Base-by-base conservation (phyloP, 64 coral and sea anemone species). In the Montipora cactus region DNA sequence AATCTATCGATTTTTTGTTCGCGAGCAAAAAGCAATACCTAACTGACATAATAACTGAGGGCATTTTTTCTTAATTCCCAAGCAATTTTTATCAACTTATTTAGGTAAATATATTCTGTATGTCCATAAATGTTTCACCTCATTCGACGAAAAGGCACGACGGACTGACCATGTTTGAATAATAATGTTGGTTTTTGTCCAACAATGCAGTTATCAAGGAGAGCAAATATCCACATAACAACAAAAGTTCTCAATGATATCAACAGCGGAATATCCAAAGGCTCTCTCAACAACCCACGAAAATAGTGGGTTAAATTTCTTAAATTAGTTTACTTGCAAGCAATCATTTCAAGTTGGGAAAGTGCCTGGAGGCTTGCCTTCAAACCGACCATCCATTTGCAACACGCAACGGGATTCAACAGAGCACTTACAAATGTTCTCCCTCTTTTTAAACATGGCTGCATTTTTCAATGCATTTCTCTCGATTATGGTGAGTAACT, bases 191-290 rank as follows among this genome's bases (percentile, higher is more conserved):
- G 7, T 48, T 50, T 8, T 8, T 16, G 47, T 68, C 62, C 21
- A 44, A 50, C 82, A 86, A 50, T 71, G 48, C 66, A n/a, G n/a
- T 18, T 23, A 51, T 66, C 19, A 21, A 3, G 6, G 58, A 49
- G 46, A 3, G 82, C 16, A 86, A 86, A 86, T 86, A 86, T 86
- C 82, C 82, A 16, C 12, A 9, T 21, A 86, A 86, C 7, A 82
- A 86, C 44, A 21, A 13, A 86, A 71, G 8, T 3, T 62, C 44
- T 68, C 58, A 47, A 48, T 67, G 67, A 50, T 49, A 86, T 20
- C 61, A 71, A 14, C 18, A 28, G 15, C 66, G 13, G 66, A 12
- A 81, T 50, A 49, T 10, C 19, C 45, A 49, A 28, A 48, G 68
- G 16, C 46, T 45, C 66, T 86, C 44, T 19, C 44, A 71, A 50